phyloP scores from a whole-genome alignment of 2,888 invertebrate species.

The Drosophila macrospina region DNA sequence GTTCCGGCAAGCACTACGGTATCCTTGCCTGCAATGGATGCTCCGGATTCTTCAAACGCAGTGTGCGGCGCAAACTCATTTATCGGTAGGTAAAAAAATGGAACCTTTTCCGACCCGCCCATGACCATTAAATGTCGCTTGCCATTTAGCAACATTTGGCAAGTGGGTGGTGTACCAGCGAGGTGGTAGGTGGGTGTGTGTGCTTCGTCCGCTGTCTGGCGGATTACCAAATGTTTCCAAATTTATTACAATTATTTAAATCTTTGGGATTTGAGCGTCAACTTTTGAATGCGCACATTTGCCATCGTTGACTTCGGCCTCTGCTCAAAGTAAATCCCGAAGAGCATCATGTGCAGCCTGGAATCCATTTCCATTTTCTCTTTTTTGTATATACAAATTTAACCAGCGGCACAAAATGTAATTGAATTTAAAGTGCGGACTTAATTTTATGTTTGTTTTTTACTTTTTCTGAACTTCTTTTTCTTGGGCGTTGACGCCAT shows the following conservation, averaged over 20 bases:
- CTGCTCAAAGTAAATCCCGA: conserved; percentile 27
- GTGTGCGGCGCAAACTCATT: conserved; percentile 97
- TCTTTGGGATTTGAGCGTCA: conserved; percentile 79
- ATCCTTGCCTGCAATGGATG: conserved; percentile 99
- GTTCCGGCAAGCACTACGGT: conserved; percentile 98
- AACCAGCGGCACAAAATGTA: conserved; percentile 63
- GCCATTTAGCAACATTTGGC: conserved; percentile 48
- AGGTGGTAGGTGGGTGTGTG: conserved; percentile 54
- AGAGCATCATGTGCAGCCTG: conserved; percentile 66
- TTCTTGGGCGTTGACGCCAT: conserved; percentile 4
- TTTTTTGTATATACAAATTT: conserved; percentile 17
- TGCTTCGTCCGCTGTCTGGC: conserved; percentile 69
- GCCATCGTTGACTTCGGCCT: conserved; percentile 61
- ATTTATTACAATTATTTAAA: conserved; percentile 83
- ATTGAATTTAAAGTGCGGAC: conserved; percentile 79
- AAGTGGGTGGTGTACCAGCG: conserved; percentile 11
- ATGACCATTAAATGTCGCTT: conserved; percentile 39
- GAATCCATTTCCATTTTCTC: conserved; percentile 32
- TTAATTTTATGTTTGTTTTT: conserved; percentile 58
- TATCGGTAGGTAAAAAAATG: conserved; percentile 91
- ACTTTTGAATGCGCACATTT: conserved; percentile 79
- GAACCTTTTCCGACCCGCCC: conserved; percentile 12
- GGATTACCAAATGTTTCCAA: conserved; percentile 67
- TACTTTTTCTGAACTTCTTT: conserved; percentile 5
- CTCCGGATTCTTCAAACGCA: conserved; percentile 99